Evolutionary conservation across 23 tunicate genomes (phyloP).

Genomic region (Diplosoma virens): DNA sequence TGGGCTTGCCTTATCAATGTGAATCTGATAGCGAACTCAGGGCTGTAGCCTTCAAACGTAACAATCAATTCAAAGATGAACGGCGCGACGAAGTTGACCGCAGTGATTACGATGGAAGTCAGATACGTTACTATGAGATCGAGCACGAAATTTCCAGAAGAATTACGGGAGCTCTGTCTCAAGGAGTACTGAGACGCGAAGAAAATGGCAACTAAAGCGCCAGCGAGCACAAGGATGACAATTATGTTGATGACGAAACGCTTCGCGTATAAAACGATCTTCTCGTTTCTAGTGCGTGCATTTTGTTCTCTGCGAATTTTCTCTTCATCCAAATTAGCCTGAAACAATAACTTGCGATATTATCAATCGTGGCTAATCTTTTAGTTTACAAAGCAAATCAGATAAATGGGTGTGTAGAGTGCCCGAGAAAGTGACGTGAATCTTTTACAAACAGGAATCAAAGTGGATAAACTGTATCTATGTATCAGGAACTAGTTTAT

Average conservation of each 20-base stretch:
- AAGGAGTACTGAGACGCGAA: constrained; percentile 69
- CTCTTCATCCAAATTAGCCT: constrained; percentile 84
- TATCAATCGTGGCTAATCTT: too few relatives aligned
- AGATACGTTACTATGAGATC: constrained; percentile 82
- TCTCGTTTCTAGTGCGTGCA: constrained; percentile 62
- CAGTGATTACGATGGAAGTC: constrained; percentile 76
- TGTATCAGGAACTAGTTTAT: too few relatives aligned
- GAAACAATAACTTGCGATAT: too few relatives aligned
- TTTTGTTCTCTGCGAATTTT: constrained; percentile 35
- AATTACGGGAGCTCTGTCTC: constrained; percentile 2
- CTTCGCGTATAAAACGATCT: constrained; percentile 63
- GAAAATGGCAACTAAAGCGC: constrained; percentile 58
- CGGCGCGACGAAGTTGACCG: constrained; percentile 83
- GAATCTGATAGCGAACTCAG: constrained; percentile 77
- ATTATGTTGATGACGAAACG: constrained; percentile 62
- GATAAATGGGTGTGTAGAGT: too few relatives aligned
- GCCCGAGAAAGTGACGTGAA: too few relatives aligned
- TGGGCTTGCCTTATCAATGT: constrained; percentile 72
- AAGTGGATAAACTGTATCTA: too few relatives aligned
- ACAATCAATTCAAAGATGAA: constrained; percentile 60
- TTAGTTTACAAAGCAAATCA: too few relatives aligned
- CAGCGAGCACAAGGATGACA: constrained; percentile 45
- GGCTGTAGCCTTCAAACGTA: constrained; percentile 70
- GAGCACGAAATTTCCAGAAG: constrained; percentile 38
- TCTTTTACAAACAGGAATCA: too few relatives aligned